Evolutionary conservation across 2,888 invertebrate species (phyloP).

Genomic region (Epiperipatus broadwayi): DNA sequence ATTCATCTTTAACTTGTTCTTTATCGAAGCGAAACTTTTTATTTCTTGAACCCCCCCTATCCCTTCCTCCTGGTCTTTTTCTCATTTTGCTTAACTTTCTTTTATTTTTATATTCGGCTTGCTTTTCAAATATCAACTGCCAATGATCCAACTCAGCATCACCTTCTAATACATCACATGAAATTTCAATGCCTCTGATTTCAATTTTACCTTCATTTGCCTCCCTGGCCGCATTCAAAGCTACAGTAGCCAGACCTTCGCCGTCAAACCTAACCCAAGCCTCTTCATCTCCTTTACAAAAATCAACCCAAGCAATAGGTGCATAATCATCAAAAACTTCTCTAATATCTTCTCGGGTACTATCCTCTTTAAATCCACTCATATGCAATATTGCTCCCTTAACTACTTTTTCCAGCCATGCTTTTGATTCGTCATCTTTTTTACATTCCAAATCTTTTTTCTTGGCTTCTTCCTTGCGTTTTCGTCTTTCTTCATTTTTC

Average conservation of each 20-base stretch:
- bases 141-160: slow-evolving; percentile 44
- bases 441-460: slow-evolving; percentile 19
- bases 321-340: slow-evolving; percentile 42
- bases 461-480: slow-evolving; percentile 24
- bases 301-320: slow-evolving; percentile 52
- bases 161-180: slow-evolving; percentile 46
- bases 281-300: slow-evolving; percentile 47
- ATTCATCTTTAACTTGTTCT: too few relatives aligned
- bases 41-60: slow-evolving; percentile 15
- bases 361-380: slow-evolving; percentile 39
- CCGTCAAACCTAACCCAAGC: slow-evolving; percentile 38
- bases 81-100: too few relatives aligned
- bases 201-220: slow-evolving; percentile 35
- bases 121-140: slow-evolving; percentile 22
- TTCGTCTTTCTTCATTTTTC: slow-evolving; percentile 33
- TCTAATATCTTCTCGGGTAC: slow-evolving; percentile 51
- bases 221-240: slow-evolving; percentile 20
- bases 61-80: slow-evolving; percentile 13
- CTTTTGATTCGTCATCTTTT: slow-evolving; percentile 19
- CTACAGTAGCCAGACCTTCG: slow-evolving; percentile 21
- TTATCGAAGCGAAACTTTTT: too few relatives aligned
- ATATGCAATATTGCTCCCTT: slow-evolving; percentile 55
- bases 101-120: too few relatives aligned
- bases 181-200: too few relatives aligned
- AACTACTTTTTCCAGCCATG: slow-evolving; percentile 27